Base-by-base conservation (phyloP, 64 coral and sea anemone species). In the Trachythela sp. region DNA sequence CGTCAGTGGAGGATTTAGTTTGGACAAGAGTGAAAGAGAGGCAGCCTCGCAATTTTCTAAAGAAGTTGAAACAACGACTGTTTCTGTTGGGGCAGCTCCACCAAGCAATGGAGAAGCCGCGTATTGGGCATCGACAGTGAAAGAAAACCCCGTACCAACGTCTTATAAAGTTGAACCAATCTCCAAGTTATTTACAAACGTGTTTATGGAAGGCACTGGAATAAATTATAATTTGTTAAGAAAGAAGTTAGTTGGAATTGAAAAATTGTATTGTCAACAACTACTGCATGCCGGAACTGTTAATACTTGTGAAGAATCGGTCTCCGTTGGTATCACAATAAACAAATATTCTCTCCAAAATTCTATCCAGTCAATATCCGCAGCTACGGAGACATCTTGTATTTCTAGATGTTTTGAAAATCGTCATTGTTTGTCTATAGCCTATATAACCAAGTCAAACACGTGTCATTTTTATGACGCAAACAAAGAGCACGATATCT, bases 61-160 rank as follows among this genome's bases (percentile, higher is more conserved):
- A 45, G 42, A 45, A 45, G 42, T 45, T 45, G 42, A 45, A 45
- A 45, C 42, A 45, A 90, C 77, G 51, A 90, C 89, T 20, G 45
- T 90, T 30, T 84, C 89, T 48, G 83, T 90, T 15, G 89, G 89
- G 48, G 89, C 89, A 85, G 89, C 89, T 70, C 89, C 89, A 45
- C 89, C 89, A 2, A 90, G 89, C 45, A 90, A 90, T 22, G 89
- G 89, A 0, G 89, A 90, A 41, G 89, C 89, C 36, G 34, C 84
- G 48, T 68, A 80, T 5, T 90, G 89, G 89, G 89, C 89, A 67
- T 54, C 89, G 2, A 84, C 89, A 20, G 89, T 45, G 4, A 45
- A 45, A 45, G 42, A 45, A 45, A 45, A 45, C 11, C 42, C 42
- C 11, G 42, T 45, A 60, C 89, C 89, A 85, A 85, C 31, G 59